phyloP scores from a whole-genome alignment of 2,888 invertebrate species.

The Octonoba sinensis region DNA sequence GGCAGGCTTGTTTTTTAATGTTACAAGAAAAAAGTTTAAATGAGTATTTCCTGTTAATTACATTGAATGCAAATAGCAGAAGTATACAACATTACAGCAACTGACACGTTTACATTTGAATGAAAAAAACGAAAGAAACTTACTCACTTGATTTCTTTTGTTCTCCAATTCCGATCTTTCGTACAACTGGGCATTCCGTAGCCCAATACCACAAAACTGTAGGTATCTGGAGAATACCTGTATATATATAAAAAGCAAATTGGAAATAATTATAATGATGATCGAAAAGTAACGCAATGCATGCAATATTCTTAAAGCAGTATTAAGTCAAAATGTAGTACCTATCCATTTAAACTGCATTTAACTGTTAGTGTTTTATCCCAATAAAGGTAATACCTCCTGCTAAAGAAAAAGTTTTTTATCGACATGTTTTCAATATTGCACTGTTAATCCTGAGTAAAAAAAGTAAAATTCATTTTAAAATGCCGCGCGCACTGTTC shows the following conservation, averaged over 20 bases:
- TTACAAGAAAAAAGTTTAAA: too few relatives aligned
- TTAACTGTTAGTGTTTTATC: neutral
- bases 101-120: neutral
- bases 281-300: too few relatives aligned
- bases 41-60: too few relatives aligned
- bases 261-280: neutral
- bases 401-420: too few relatives aligned
- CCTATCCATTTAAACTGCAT: neutral
- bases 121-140: conserved; percentile 21
- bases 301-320: neutral
- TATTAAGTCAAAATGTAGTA: neutral
- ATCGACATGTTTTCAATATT: too few relatives aligned
- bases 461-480: too few relatives aligned
- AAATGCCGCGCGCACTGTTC: too few relatives aligned
- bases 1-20: too few relatives aligned
- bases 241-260: neutral
- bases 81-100: too few relatives aligned
- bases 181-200: conserved; percentile 95
- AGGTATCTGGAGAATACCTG: conserved; percentile 89
- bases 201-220: conserved; percentile 95
- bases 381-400: too few relatives aligned
- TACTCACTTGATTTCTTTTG: conserved; percentile 85
- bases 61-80: too few relatives aligned
- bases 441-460: too few relatives aligned
- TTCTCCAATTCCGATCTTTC: conserved; percentile 95